Percentiles rank a stretch among this genome's conserved stretches.
phyloP scores from a whole-genome alignment of 1,140 invertebrate species.

The Pogonus chalceus region DNA sequence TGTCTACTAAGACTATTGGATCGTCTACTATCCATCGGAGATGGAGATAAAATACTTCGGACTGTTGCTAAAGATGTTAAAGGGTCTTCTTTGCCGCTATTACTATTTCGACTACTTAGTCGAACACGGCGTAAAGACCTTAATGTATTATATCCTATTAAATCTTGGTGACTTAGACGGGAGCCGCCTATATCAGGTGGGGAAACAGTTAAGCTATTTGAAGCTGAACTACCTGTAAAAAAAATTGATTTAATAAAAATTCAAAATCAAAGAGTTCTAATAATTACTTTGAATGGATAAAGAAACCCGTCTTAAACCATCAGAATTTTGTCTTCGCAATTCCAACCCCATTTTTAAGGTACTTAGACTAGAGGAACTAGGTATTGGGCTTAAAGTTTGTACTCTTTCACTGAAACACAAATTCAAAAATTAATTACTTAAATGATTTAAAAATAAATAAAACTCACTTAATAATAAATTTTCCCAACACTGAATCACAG shows the following conservation, averaged over 20 bases:
- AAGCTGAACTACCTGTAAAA: constrained; percentile 16
- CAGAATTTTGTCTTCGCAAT: constrained; percentile 32
- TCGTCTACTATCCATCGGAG: neutral
- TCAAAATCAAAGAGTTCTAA: constrained; percentile 11
- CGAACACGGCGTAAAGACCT: constrained; percentile 47
- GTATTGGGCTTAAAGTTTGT: constrained; percentile 70
- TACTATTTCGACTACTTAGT: neutral
- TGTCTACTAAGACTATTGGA: neutral
- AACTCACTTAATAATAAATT: constrained; percentile 43
- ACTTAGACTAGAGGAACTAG: constrained; percentile 58
- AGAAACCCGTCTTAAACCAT: constrained; percentile 39
- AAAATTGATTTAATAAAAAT: neutral
- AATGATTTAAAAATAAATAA: too few species aligned
- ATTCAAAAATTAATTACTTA: too few species aligned
- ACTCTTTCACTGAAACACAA: constrained; percentile 28
- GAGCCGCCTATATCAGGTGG: constrained; percentile 37
- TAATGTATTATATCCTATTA: constrained; percentile 72
- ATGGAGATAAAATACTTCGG: neutral
- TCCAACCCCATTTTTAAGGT: constrained; percentile 28
- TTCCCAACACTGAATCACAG: constrained; percentile 55
- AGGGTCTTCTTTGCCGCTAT: neutral
- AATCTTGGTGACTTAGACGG: constrained; percentile 58
- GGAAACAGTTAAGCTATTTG: constrained; percentile 27
- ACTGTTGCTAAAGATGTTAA: neutral
- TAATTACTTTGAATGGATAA: constrained; percentile 38